Percentiles rank a stretch among this genome's conserved stretches.
These are phyloP conservation scores for Burhinus bistriatus DNA, from an alignment of 2,113 vertebrate species.

Conservation along the genomic window DNA sequence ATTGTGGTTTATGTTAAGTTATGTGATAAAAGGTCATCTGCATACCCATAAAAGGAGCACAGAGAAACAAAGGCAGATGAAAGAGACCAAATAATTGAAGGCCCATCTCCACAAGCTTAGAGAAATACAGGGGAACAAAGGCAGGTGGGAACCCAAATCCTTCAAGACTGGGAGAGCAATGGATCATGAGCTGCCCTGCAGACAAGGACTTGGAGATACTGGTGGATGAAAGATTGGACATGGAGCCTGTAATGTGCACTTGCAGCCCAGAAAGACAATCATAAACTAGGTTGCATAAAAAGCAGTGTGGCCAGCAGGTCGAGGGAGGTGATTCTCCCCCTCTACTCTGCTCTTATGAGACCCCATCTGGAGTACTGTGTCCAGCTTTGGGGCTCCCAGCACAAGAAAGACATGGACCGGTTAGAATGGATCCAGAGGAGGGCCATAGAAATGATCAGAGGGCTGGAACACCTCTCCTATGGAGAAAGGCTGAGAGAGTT, in stretches of 20 bases:
- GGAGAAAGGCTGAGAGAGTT: not conserved
- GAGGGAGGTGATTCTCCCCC: accelerated
- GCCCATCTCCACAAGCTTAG: not conserved
- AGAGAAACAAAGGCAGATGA: not conserved
- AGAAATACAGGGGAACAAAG: not conserved
- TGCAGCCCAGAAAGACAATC: not conserved
- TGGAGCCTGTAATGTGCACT: not conserved
- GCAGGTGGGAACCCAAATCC: not conserved
- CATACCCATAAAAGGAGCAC: not conserved
- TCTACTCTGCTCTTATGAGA: not conserved
- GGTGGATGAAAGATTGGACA: not conserved
- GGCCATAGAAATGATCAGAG: accelerated
- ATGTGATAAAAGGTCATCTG: not conserved
- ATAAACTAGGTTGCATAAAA: not conserved
- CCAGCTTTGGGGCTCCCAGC: not conserved
- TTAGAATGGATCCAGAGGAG: not conserved
- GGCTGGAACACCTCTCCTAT: not conserved
- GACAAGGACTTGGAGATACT: not conserved
- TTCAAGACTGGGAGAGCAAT: not conserved
- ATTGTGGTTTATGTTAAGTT: not conserved
- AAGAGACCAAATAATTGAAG: not conserved
- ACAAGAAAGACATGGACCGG: not conserved
- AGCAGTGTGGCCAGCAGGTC: not conserved
- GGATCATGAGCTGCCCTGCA: not conserved
- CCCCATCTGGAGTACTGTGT: not conserved